Percentiles rank a stretch among this genome's conserved stretches.
Evolutionary conservation across 1,140 invertebrate species (phyloP).

Genomic region (Macrosteles quadrilineatus): DNA sequence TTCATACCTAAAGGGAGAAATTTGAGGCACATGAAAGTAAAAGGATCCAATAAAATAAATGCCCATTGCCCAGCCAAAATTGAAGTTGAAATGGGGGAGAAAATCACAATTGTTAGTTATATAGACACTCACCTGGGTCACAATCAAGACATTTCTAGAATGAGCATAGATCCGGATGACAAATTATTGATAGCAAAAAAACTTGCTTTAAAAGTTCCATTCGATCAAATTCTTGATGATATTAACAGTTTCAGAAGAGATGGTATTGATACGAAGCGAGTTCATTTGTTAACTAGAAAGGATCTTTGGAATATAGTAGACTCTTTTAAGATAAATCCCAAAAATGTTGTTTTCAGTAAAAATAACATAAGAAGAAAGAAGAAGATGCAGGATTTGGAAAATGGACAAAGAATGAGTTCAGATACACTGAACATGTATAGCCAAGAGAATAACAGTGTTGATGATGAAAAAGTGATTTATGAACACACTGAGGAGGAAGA

Average conservation of each 20-base stretch:
- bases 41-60: slow-evolving; percentile 23
- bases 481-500: background rate
- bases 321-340: slow-evolving; percentile 2
- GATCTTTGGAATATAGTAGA: slow-evolving; percentile 16
- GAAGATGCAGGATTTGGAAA: background rate
- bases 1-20: slow-evolving; percentile 20
- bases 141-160: background rate
- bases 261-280: background rate
- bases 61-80: slow-evolving; percentile 16
- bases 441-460: background rate
- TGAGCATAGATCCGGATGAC: slow-evolving; percentile 1
- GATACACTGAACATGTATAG: background rate
- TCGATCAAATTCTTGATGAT: slow-evolving; percentile 9
- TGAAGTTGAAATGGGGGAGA: slow-evolving; percentile 1
- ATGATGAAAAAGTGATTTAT: background rate
- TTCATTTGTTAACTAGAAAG: slow-evolving; percentile 1
- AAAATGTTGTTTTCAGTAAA: slow-evolving; percentile 17
- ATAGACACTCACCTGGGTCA: background rate
- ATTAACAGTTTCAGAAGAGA: background rate
- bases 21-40: slow-evolving; percentile 9
- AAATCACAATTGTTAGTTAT: background rate
- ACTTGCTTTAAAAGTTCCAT: slow-evolving; percentile 2
- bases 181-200: background rate
- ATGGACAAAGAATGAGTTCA: background rate
- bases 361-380: background rate